Percentiles rank a stretch among this genome's conserved stretches.
Evolutionary conservation across 92 coral and sea anemone genomes (phyloP).

Genomic region (Parazoanthus darwini): DNA sequence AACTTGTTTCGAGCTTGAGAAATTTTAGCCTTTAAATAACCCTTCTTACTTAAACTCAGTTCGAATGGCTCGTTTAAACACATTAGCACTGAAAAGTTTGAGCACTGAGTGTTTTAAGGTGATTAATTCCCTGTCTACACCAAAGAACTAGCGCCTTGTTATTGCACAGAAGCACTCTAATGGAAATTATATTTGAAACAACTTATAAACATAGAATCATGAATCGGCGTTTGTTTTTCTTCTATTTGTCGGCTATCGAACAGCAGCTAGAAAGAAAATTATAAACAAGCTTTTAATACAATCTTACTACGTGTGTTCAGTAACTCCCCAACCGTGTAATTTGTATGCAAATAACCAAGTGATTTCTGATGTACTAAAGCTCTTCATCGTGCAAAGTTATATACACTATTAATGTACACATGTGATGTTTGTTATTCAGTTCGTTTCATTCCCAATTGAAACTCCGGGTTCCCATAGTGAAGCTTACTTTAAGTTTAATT

Average conservation of each 20-base stretch:
- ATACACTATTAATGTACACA: background rate
- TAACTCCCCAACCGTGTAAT: slow-evolving; percentile 9
- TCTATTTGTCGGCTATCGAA: background rate
- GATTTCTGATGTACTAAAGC: background rate
- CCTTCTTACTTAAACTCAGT: background rate
- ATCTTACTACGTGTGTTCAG: background rate
- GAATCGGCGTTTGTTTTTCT: background rate
- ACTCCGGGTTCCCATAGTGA: slow-evolving; percentile 23
- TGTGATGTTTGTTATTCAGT: background rate
- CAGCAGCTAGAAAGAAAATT: background rate
- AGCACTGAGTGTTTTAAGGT: background rate
- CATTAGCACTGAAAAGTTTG: background rate
- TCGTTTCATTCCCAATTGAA: slow-evolving; percentile 27
- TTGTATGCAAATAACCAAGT: slow-evolving; percentile 27
- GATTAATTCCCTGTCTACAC: background rate
- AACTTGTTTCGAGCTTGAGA: background rate
- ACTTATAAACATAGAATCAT: background rate
- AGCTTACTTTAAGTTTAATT: slow-evolving; percentile 18
- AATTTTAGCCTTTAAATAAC: background rate
- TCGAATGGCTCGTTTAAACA: background rate
- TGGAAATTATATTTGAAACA: background rate
- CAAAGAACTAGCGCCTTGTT: background rate
- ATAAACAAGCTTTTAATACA: background rate
- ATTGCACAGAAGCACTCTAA: background rate
- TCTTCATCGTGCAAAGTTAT: background rate